Conservation (phyloP, 2,888 invertebrate genomes). For the Campoplex capitator region DNA sequence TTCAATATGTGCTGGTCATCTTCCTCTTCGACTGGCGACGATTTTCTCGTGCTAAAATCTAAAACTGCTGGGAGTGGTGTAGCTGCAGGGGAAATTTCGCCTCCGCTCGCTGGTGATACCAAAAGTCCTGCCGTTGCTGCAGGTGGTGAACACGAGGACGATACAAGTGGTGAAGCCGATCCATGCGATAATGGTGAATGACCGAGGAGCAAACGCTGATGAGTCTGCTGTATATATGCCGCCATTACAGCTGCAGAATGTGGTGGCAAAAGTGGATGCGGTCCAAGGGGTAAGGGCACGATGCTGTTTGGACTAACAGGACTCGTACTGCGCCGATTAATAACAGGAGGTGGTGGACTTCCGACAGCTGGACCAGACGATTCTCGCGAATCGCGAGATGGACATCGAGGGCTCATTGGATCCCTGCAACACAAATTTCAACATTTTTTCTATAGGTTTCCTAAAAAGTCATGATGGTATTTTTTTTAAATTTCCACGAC, state of each 20-base stretch:
- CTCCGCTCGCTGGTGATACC: slow-evolving; percentile 87
- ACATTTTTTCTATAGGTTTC: slow-evolving; percentile 49
- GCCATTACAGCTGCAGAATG: slow-evolving; percentile 93
- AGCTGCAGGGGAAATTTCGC: slow-evolving; percentile 83
- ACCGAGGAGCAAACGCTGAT: slow-evolving; percentile 91
- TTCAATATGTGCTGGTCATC: slow-evolving; percentile 90
- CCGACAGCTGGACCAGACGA: slow-evolving; percentile 89
- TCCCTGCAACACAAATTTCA: slow-evolving; percentile 89
- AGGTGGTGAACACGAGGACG: slow-evolving; percentile 89
- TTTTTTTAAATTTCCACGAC: neutral
- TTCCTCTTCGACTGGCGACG: slow-evolving; percentile 86
- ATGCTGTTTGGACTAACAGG: slow-evolving; percentile 89
- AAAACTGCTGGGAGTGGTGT: slow-evolving; percentile 87
- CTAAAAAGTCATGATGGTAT: neutral
- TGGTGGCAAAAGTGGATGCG: slow-evolving; percentile 89
- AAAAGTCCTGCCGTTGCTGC: slow-evolving; percentile 85
- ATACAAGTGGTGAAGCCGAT: slow-evolving; percentile 89
- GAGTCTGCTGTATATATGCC: slow-evolving; percentile 90
- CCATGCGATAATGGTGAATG: slow-evolving; percentile 86
- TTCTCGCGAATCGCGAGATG: slow-evolving; percentile 91
- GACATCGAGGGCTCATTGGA: slow-evolving; percentile 91
- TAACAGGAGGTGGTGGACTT: slow-evolving; percentile 88
- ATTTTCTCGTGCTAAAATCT: slow-evolving; percentile 92
- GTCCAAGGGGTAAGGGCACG: slow-evolving; percentile 88
- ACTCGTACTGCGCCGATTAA: slow-evolving; percentile 85